Conservation (phyloP, 2,797 vertebrate species). For the Dromococcyx pavoninus region DNA sequence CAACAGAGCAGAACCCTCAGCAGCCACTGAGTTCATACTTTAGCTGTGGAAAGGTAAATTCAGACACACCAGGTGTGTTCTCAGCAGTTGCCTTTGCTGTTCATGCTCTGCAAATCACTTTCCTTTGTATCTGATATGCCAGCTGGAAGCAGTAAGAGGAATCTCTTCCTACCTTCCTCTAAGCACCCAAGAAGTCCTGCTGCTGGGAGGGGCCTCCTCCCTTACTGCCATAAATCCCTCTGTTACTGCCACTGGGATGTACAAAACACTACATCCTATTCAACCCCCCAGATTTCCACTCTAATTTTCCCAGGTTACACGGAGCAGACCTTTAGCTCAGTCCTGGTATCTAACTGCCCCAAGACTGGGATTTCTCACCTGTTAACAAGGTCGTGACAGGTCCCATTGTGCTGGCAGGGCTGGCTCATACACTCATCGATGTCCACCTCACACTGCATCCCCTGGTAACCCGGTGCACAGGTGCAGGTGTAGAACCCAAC, state of each 20-base stretch:
- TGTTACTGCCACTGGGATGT: not conserved
- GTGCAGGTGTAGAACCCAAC: constrained; percentile 86
- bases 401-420: constrained; percentile 86
- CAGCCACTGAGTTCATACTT: not conserved
- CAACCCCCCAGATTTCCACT: not conserved
- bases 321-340: not conserved
- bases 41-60: not conserved
- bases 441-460: constrained; percentile 86
- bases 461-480: constrained; percentile 85
- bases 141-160: not conserved
- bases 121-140: not conserved
- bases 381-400: constrained; percentile 85
- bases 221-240: not conserved
- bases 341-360: not conserved
- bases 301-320: not conserved
- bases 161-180: not conserved
- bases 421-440: constrained; percentile 87
- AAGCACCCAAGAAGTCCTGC: not conserved
- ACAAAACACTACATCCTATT: not conserved
- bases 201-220: not conserved
- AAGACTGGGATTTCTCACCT: constrained; percentile 74
- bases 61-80: not conserved
- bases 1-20: not conserved
- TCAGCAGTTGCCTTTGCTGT: not conserved
- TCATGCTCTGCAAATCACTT: not conserved